Conservation (phyloP, 2,888 invertebrate genomes). For the Toxonevra muliebris region DNA sequence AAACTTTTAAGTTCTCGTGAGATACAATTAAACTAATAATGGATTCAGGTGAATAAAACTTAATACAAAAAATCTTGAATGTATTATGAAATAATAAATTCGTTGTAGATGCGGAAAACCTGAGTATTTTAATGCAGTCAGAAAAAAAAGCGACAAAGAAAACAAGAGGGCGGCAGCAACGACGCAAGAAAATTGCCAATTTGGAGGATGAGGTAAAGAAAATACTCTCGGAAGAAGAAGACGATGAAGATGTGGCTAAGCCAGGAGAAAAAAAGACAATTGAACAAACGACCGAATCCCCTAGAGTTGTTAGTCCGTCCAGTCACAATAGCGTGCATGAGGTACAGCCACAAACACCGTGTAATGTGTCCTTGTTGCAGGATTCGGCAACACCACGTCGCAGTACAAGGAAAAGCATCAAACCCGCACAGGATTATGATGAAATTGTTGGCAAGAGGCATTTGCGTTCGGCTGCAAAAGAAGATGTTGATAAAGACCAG, state of each 20-base stretch:
- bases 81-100: no score
- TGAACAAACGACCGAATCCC: background rate
- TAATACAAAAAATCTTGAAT: no score
- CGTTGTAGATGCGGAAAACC: no score
- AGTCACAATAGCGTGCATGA: background rate
- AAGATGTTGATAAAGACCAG: conserved; percentile 10
- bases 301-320: background rate
- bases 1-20: no score
- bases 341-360: conserved; percentile 14
- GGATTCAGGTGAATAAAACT: no score
- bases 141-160: background rate
- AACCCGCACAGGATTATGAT: conserved; percentile 55
- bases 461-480: conserved; percentile 33
- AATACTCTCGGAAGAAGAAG: conserved; percentile 35
- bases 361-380: background rate
- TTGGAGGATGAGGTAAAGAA: conserved; percentile 37
- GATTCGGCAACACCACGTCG: conserved; percentile 53
- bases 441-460: conserved; percentile 49
- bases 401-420: conserved; percentile 56
- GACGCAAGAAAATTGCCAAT: conserved; percentile 22
- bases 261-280: background rate
- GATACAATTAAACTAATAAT: no score
- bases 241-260: conserved; percentile 22
- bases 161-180: background rate
- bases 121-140: no score